Evolutionary conservation across 2,888 invertebrate species (phyloP).

Genomic region (Ashinkailepas kermadecensis): DNA sequence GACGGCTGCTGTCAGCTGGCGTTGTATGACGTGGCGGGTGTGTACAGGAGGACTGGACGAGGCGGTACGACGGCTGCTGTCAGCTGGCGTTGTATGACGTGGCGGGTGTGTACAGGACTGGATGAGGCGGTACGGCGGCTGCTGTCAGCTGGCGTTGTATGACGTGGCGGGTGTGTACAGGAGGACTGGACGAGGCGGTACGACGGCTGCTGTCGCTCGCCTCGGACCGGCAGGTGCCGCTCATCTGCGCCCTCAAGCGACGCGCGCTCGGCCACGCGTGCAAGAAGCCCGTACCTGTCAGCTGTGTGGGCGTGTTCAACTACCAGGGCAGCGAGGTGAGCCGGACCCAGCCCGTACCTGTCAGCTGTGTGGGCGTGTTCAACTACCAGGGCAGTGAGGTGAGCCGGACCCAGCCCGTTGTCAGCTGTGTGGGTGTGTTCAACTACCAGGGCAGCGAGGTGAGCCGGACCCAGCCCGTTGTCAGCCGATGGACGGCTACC

Average conservation of each 20-base stretch:
- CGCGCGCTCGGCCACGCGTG: constrained; percentile 51
- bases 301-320: constrained; percentile 55
- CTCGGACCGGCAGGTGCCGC: constrained; percentile 46
- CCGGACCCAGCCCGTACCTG: constrained; percentile 48
- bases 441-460: constrained; percentile 56
- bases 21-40: too few species aligned
- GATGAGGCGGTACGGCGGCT: too few species aligned
- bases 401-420: constrained; percentile 45
- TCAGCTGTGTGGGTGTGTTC: constrained; percentile 53
- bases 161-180: constrained; percentile 39
- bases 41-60: constrained; percentile 50
- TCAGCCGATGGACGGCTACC: too few species aligned
- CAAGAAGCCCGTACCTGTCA: constrained; percentile 53
- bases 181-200: constrained; percentile 52
- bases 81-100: too few species aligned
- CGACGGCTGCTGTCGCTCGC: constrained; percentile 43
- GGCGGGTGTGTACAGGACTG: too few species aligned
- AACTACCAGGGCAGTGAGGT: constrained; percentile 56
- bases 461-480: constrained; percentile 8
- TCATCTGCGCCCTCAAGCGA: constrained; percentile 53
- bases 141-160: too few species aligned
- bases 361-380: constrained; percentile 55
- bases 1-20: too few species aligned
- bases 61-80: too few species aligned
- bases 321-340: constrained; percentile 54